Conservation (phyloP, 2,113 vertebrate genomes). For the Strix aluco region DNA sequence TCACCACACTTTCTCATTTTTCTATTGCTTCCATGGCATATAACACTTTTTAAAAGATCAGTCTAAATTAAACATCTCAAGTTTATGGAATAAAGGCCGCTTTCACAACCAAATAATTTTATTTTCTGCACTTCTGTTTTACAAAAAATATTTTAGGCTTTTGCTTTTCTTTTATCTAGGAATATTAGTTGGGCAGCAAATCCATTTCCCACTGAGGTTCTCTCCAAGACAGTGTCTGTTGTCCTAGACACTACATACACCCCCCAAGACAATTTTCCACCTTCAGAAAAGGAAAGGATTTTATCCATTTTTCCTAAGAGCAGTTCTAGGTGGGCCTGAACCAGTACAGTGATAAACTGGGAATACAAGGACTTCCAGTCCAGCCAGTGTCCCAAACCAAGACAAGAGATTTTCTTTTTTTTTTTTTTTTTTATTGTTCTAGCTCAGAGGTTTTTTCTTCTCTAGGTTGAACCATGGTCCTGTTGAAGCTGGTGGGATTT, state of each 20-base stretch:
- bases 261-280: not conserved
- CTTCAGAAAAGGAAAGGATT: not conserved
- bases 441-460: not conserved
- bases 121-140: not conserved
- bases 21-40: not conserved
- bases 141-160: not conserved
- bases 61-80: not conserved
- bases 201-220: not conserved
- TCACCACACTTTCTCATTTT: not conserved
- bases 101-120: not conserved
- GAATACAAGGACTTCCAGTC: fast-evolving
- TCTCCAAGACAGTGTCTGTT: not conserved
- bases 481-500: not conserved
- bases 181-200: not conserved
- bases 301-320: not conserved
- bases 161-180: not conserved
- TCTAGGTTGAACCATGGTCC: not conserved
- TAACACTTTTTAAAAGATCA: not conserved
- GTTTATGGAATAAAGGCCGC: not conserved
- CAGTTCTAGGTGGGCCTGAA: not conserved
- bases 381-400: not conserved
- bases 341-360: not conserved
- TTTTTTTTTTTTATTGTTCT: not conserved
- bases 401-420: not conserved
- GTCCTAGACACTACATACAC: too few species aligned